phyloP scores from a whole-genome alignment of 2,888 invertebrate species.

The Pyrrhosoma nymphula region DNA sequence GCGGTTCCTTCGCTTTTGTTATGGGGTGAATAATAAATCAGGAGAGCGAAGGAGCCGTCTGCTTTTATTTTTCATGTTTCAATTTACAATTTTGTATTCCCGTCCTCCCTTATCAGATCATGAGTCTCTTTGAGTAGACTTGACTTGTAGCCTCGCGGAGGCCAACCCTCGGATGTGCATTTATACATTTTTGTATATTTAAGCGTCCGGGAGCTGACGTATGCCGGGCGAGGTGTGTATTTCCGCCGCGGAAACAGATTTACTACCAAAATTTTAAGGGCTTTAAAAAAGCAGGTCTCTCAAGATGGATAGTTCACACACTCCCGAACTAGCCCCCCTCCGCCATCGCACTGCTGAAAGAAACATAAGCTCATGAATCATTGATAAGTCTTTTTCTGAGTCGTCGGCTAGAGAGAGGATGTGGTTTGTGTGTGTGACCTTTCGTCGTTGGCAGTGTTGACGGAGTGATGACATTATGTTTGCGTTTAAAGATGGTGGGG shows the following conservation, averaged over 20 bases:
- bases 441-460: slow-evolving; percentile 41
- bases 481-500: slow-evolving; percentile 20
- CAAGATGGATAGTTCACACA: background rate
- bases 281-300: background rate
- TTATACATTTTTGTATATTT: background rate
- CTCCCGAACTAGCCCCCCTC: background rate
- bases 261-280: slow-evolving; percentile 36
- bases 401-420: background rate
- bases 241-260: slow-evolving; percentile 57
- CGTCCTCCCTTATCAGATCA: slow-evolving; percentile 12
- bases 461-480: slow-evolving; percentile 64
- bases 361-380: slow-evolving; percentile 66
- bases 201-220: slow-evolving; percentile 24
- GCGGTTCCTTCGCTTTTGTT: background rate
- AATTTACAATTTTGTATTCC: slow-evolving; percentile 1
- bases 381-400: slow-evolving; percentile 47
- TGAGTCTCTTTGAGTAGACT: background rate
- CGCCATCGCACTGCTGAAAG: slow-evolving; percentile 24
- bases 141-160: background rate
- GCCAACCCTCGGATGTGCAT: background rate
- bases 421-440: slow-evolving; percentile 45
- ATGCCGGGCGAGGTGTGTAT: background rate
- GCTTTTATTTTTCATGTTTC: background rate
- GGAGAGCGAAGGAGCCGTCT: background rate
- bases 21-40: slow-evolving; percentile 4